phyloP scores from a whole-genome alignment of 2,797 vertebrate genomes.

The Tokudaia muenninki region DNA sequence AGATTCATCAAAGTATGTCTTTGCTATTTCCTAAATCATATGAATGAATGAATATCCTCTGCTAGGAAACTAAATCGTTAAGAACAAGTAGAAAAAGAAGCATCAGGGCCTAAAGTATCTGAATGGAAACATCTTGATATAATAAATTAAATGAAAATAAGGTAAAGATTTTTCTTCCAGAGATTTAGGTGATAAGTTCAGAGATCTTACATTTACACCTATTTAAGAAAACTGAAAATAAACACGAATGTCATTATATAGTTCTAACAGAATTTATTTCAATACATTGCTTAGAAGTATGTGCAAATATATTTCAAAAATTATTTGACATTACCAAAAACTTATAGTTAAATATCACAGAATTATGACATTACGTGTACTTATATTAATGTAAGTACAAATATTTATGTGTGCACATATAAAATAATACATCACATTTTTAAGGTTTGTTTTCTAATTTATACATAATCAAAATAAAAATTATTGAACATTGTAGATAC shows the following conservation, averaged over 20 bases:
- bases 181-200: neutral
- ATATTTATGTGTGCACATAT: neutral
- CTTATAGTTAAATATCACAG: neutral
- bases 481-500: neutral
- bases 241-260: neutral
- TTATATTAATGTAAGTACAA: neutral
- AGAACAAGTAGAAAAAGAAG: neutral
- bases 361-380: neutral
- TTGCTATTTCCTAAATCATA: neutral
- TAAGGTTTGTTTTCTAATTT: neutral
- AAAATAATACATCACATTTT: neutral
- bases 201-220: neutral
- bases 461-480: neutral
- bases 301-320: neutral
- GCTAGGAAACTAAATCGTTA: no score
- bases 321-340: neutral
- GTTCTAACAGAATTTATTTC: neutral
- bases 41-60: fast-evolving
- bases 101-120: neutral
- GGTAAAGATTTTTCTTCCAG: neutral
- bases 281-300: neutral
- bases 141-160: neutral
- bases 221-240: neutral
- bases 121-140: neutral
- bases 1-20: neutral